Evolutionary conservation across 2,113 vertebrate genomes (phyloP).

Genomic region (Sigmodon hispidus): DNA sequence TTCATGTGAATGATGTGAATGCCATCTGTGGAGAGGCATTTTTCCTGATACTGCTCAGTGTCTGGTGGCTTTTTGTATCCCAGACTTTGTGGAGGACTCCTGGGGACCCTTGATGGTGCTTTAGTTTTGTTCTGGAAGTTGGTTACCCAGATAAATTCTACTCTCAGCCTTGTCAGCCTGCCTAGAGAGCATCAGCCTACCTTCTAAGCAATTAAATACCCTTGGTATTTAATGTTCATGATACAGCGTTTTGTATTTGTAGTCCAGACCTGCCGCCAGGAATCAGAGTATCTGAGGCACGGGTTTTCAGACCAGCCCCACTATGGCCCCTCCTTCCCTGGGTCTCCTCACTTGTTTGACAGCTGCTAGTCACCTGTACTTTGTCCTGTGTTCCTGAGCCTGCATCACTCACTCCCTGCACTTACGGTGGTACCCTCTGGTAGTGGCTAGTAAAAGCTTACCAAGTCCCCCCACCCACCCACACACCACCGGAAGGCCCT

Average conservation of each 20-base stretch:
- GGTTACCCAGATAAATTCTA: accelerated
- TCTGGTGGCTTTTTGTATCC: not conserved
- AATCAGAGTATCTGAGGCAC: accelerated
- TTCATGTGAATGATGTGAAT: not conserved
- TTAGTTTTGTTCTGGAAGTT: not conserved
- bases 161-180: no score
- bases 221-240: no score
- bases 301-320: accelerated
- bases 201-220: not conserved
- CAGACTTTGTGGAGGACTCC: not conserved
- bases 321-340: not conserved
- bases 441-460: accelerated
- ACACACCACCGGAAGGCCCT: not conserved
- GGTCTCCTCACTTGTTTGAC: accelerated
- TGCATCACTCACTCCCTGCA: no score
- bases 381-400: not conserved
- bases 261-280: not conserved
- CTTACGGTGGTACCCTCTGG: not conserved
- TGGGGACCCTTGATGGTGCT: not conserved
- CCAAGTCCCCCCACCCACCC: accelerated
- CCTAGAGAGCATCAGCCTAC: not conserved
- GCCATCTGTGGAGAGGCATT: not conserved
- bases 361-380: accelerated
- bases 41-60: not conserved
- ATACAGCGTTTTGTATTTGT: not conserved